Conservation (phyloP, 2,888 invertebrate species). For the Eupithecia tripunctaria region DNA sequence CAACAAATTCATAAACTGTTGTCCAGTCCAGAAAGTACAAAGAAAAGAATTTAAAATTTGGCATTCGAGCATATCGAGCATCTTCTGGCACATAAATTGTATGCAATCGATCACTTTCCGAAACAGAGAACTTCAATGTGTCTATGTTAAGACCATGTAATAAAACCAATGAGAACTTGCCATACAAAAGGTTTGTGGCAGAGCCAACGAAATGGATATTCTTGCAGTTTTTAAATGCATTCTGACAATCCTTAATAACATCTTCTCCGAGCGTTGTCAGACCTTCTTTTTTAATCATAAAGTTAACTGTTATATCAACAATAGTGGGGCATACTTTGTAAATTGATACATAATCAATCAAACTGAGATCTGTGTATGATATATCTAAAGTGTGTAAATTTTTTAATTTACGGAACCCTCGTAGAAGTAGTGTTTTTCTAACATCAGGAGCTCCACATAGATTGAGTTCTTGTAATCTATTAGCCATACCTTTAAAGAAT, state of each 20-base stretch:
- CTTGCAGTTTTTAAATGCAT: constrained; percentile 62
- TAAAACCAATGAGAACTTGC: constrained; percentile 49
- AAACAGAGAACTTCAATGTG: constrained; percentile 58
- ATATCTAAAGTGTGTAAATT: constrained; percentile 63
- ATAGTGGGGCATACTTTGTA: constrained; percentile 63
- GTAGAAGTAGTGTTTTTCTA: constrained; percentile 55
- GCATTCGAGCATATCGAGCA: constrained; percentile 31
- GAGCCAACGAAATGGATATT: constrained; percentile 69
- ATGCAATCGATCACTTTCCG: constrained; percentile 47
- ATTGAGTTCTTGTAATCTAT: constrained; percentile 59
- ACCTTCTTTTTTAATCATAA: constrained; percentile 52
- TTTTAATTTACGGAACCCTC: constrained; percentile 60
- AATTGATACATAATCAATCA: constrained; percentile 64
- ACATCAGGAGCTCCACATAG: constrained; percentile 64
- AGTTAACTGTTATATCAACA: constrained; percentile 64
- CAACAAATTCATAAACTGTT: constrained; percentile 43
- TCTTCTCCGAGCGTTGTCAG: constrained; percentile 40
- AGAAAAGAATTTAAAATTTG: constrained; percentile 51
- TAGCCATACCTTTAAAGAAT: constrained; percentile 63
- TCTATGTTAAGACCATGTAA: constrained; percentile 58
- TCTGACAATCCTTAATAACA: constrained; percentile 54
- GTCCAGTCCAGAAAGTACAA: constrained; percentile 57
- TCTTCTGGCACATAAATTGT: constrained; percentile 42
- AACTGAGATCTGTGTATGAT: constrained; percentile 64
- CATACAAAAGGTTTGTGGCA: constrained; percentile 56